Conservation (phyloP, 2,113 vertebrate genomes). For the Brienomyrus longianalis region DNA sequence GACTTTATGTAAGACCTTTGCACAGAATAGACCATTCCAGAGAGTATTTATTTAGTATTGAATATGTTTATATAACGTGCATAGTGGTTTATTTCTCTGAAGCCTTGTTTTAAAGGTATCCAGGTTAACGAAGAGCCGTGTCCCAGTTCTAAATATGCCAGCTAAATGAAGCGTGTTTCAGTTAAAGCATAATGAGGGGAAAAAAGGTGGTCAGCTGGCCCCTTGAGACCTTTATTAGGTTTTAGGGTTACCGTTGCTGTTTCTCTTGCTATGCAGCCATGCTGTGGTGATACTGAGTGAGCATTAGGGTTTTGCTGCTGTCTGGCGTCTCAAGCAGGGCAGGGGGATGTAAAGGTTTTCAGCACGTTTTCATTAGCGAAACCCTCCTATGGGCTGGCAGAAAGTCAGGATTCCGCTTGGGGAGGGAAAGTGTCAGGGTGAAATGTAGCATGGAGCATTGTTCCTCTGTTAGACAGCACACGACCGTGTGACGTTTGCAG, state of each 20-base stretch:
- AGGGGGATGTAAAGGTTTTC: slow-evolving; percentile 45
- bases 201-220: background rate
- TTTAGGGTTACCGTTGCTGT: slow-evolving; percentile 36
- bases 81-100: background rate
- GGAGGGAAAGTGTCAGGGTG: background rate
- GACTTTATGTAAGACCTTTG: background rate
- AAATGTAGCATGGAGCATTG: background rate
- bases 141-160: background rate
- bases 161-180: background rate
- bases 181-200: background rate
- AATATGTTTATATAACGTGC: background rate
- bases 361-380: slow-evolving; percentile 35
- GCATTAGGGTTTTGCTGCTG: slow-evolving; percentile 39
- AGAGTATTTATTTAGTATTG: background rate
- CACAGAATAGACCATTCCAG: background rate
- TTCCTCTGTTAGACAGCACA: background rate
- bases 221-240: background rate
- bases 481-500: background rate
- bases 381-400: slow-evolving; percentile 36
- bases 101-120: background rate
- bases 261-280: slow-evolving; percentile 51
- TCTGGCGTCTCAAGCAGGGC: slow-evolving; percentile 41
- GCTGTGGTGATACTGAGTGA: slow-evolving; percentile 42
- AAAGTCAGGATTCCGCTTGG: background rate
- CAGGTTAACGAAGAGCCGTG: background rate